Percentiles rank a stretch among this genome's conserved stretches.
Evolutionary conservation across 2,888 invertebrate genomes (phyloP).

Genomic region (Dastarcus helophoroides): DNA sequence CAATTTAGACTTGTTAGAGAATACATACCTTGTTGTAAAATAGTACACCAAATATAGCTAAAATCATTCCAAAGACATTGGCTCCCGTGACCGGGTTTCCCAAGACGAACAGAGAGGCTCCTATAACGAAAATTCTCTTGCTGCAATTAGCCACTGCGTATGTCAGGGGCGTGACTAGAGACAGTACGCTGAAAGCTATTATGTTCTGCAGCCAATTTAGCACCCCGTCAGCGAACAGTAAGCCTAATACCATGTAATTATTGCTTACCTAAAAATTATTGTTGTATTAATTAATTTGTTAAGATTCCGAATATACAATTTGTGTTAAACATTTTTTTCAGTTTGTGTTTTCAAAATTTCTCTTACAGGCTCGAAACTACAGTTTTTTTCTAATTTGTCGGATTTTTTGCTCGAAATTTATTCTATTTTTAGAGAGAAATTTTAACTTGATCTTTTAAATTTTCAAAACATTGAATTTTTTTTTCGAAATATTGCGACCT

Average conservation of each 20-base stretch:
- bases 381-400: too few species aligned
- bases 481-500: too few species aligned
- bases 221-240: constrained; percentile 68
- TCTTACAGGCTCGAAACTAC: too few species aligned
- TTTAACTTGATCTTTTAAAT: too few species aligned
- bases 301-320: neutral
- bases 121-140: constrained; percentile 86
- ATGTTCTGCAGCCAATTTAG: constrained; percentile 93
- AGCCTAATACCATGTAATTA: constrained; percentile 45
- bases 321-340: neutral
- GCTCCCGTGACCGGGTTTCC: constrained; percentile 83
- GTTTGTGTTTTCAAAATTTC: neutral
- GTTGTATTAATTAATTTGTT: neutral
- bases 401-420: too few species aligned
- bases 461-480: too few species aligned
- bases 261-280: constrained; percentile 36
- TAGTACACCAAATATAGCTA: constrained; percentile 83
- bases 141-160: constrained; percentile 94
- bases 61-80: constrained; percentile 81
- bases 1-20: constrained; percentile 1
- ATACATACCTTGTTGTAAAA: constrained; percentile 69
- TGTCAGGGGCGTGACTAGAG: constrained; percentile 82
- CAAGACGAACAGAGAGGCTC: constrained; percentile 72
- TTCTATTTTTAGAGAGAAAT: too few species aligned
- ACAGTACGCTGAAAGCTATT: constrained; percentile 86